A percentile compares a stretch with the other conserved stretches of the same genome.
These are phyloP conservation scores for Eucera pruinosa DNA, from an alignment of 2,888 invertebrate species.

Conservation along the genomic window DNA sequence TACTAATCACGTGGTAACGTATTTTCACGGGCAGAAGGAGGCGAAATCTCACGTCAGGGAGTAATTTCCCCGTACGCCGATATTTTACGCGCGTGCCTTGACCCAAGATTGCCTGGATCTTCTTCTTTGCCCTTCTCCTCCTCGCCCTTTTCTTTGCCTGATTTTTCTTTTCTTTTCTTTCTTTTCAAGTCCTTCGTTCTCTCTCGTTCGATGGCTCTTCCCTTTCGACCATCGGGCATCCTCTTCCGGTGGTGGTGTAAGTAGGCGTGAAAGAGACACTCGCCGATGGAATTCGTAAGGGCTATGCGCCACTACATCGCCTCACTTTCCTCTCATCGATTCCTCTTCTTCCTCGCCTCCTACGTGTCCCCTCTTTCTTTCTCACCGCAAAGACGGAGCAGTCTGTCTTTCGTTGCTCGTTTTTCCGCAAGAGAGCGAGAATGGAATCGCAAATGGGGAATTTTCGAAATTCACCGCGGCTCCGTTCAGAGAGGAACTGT, in stretches of 20 bases:
- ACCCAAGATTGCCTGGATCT: slow-evolving; percentile 78
- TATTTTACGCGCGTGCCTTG: slow-evolving; percentile 81
- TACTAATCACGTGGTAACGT: slow-evolving; percentile 77
- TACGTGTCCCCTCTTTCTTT: neutral
- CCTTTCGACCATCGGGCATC: slow-evolving; percentile 50
- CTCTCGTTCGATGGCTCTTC: slow-evolving; percentile 9
- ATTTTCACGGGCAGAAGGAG: slow-evolving; percentile 66
- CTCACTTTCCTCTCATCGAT: slow-evolving; percentile 55
- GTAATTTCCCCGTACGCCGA: slow-evolving; percentile 81
- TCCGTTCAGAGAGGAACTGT: slow-evolving; percentile 35
- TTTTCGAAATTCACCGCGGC: slow-evolving; percentile 38
- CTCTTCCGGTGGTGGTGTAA: slow-evolving; percentile 69
- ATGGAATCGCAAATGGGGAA: slow-evolving; percentile 59
- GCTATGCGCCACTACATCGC: slow-evolving; percentile 41
- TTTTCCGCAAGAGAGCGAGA: slow-evolving; percentile 28
- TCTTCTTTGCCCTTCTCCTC: slow-evolving; percentile 33
- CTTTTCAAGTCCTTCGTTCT: slow-evolving; percentile 44
- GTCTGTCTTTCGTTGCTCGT: slow-evolving; percentile 8
- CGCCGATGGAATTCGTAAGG: slow-evolving; percentile 73
- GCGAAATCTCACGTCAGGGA: slow-evolving; percentile 80
- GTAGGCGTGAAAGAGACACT: slow-evolving; percentile 75
- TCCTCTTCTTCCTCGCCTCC: neutral
- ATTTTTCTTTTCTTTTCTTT: slow-evolving; percentile 37
- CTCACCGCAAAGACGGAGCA: no score
- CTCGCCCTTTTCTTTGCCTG: neutral